Percentiles rank a stretch among this genome's conserved stretches.
Evolutionary conservation across 1,140 invertebrate species (phyloP).

Genomic region (Drosophila takahashii): DNA sequence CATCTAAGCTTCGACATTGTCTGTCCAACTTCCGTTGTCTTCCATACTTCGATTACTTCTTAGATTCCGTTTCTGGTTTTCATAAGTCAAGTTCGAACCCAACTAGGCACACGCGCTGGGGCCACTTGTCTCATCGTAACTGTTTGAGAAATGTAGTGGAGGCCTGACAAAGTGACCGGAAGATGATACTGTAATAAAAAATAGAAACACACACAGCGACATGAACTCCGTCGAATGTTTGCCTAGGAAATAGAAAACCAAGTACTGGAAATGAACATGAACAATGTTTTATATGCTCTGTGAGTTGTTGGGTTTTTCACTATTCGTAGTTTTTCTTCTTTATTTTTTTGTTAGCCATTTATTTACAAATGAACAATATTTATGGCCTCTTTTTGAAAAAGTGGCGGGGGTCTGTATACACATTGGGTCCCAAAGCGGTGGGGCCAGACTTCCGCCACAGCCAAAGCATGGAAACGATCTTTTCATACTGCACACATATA

Average conservation of each 20-base stretch:
- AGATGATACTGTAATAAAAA: constrained; percentile 83
- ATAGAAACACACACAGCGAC: constrained; percentile 30
- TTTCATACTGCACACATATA: constrained; percentile 10
- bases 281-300: constrained; percentile 76
- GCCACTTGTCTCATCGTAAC: constrained; percentile 71
- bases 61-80: constrained; percentile 37
- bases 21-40: constrained; percentile 66
- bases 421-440: constrained; percentile 2
- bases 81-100: constrained; percentile 59
- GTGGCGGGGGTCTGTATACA: constrained; percentile 11
- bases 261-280: constrained; percentile 50
- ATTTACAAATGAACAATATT: constrained; percentile 83
- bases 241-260: constrained; percentile 61
- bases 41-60: constrained; percentile 15
- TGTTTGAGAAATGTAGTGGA: constrained; percentile 79
- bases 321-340: constrained; percentile 22
- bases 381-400: constrained; percentile 72
- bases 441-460: constrained; percentile 58
- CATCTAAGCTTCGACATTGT: constrained; percentile 54
- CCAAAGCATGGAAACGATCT: constrained; percentile 54
- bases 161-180: constrained; percentile 83
- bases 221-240: constrained; percentile 51
- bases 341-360: constrained; percentile 59
- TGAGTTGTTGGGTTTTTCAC: constrained; percentile 48
- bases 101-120: constrained; percentile 53